Conservation (phyloP, 2,888 invertebrate species). For the Agonum fuliginosum region DNA sequence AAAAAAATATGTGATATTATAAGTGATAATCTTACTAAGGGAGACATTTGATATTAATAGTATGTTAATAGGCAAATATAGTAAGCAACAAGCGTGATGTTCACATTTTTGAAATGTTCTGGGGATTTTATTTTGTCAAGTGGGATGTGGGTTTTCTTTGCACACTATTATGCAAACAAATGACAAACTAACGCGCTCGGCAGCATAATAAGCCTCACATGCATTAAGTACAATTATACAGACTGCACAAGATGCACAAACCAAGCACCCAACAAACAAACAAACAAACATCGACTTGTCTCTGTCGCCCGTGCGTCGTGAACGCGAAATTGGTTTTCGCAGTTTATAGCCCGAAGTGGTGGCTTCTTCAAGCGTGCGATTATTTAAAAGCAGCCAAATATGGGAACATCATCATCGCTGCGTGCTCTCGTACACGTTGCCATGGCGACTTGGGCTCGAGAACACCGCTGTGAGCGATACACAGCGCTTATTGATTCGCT, state of each 20-base stretch:
- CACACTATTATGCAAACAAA: no score
- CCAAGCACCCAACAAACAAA: not conserved
- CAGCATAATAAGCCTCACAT: no score
- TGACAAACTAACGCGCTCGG: no score
- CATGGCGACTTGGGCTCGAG: constrained; percentile 67
- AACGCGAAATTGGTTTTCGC: constrained; percentile 49
- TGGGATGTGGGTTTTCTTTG: no score
- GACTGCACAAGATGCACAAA: not conserved
- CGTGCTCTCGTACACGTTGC: constrained; percentile 65
- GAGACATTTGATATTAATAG: no score
- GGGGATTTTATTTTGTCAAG: no score
- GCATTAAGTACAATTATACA: not conserved
- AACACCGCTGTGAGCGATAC: constrained; percentile 58
- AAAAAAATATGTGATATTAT: no score
- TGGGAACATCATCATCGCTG: constrained; percentile 52
- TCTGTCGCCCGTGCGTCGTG: not conserved
- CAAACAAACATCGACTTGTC: not conserved
- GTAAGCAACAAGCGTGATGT: no score
- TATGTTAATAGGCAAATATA: no score
- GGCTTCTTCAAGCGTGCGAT: constrained; percentile 45
- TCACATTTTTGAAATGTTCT: no score
- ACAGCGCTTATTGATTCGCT: constrained; percentile 67
- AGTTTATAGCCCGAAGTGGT: constrained; percentile 47
- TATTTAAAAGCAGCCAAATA: constrained; percentile 55
- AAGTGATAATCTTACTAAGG: no score